A percentile compares a stretch with the other conserved stretches of the same genome.
Evolutionary conservation across 2,888 invertebrate species (phyloP).

Genomic region (Nymphalis polychloros): DNA sequence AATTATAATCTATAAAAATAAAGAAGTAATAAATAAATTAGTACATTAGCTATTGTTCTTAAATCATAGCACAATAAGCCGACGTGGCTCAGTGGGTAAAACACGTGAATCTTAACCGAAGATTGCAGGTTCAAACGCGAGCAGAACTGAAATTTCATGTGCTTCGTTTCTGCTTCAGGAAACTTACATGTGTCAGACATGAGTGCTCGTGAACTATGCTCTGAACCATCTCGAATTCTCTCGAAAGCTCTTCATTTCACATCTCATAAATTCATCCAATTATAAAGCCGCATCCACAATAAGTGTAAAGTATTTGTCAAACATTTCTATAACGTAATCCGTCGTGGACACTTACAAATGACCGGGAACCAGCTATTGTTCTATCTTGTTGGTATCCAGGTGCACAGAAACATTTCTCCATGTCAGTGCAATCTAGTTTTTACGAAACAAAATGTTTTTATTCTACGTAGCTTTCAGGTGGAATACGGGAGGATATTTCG

Average conservation of each 20-base stretch:
- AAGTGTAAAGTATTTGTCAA: slow-evolving; percentile 24
- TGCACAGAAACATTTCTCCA: slow-evolving; percentile 58
- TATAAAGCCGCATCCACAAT: neutral
- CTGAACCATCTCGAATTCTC: too few relatives aligned
- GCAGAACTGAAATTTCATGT: neutral
- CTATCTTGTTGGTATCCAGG: slow-evolving; percentile 49
- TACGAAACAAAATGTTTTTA: slow-evolving; percentile 45
- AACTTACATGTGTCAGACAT: too few relatives aligned
- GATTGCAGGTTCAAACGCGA: too few relatives aligned
- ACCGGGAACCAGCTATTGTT: slow-evolving; percentile 30
- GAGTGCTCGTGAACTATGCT: too few relatives aligned
- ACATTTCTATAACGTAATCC: slow-evolving; percentile 44
- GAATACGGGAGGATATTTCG: slow-evolving; percentile 32
- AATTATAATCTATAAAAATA: too few relatives aligned
- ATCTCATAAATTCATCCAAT: neutral
- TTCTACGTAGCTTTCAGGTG: slow-evolving; percentile 32
- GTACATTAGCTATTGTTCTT: too few relatives aligned
- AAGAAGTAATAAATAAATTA: too few relatives aligned
- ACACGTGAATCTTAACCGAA: too few relatives aligned
- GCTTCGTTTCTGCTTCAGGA: too few relatives aligned
- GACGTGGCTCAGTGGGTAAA: too few relatives aligned
- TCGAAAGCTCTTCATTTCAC: neutral
- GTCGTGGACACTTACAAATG: slow-evolving; percentile 43
- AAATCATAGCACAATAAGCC: too few relatives aligned
- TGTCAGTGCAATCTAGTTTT: slow-evolving; percentile 61